Percentiles rank a stretch among this genome's conserved stretches.
Conservation (phyloP, 1,140 invertebrate genomes). For the Bilobella aurantiaca region DNA sequence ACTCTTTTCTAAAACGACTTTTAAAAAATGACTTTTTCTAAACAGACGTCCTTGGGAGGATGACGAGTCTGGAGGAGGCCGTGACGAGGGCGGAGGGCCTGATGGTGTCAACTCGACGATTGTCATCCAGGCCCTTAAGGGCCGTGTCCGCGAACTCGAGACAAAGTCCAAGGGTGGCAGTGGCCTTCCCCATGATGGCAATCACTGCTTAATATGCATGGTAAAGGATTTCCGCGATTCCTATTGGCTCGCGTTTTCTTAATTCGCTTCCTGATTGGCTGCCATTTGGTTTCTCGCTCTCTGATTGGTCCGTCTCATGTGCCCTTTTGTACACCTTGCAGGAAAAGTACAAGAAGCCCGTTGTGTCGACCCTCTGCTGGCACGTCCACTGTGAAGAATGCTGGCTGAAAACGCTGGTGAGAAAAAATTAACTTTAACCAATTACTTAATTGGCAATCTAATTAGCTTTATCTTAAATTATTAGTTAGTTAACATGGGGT, state of each 20-base stretch:
- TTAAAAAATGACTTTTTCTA: not conserved
- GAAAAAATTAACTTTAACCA: not conserved
- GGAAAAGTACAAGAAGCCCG: conserved; percentile 69
- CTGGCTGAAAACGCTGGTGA: conserved; percentile 76
- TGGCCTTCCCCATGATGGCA: conserved; percentile 44
- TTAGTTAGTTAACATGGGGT: too few species aligned
- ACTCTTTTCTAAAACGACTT: not conserved
- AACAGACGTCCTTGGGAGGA: conserved; percentile 10
- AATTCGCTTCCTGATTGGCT: too few species aligned
- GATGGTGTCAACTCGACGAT: conserved; percentile 22
- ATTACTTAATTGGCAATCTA: too few species aligned
- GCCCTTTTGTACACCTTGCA: conserved; percentile 39
- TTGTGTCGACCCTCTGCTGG: conserved; percentile 91
- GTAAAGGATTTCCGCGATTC: conserved; percentile 44
- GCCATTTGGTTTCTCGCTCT: too few species aligned
- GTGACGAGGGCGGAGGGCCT: conserved; percentile 8
- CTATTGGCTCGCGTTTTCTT: not conserved
- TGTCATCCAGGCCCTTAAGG: conserved; percentile 61
- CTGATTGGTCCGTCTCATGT: too few species aligned
- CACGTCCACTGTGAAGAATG: conserved; percentile 91
- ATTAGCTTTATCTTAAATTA: too few species aligned
- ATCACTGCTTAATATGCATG: conserved; percentile 78
- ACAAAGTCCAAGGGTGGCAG: conserved; percentile 38
- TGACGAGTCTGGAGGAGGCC: conserved; percentile 17
- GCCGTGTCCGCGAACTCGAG: conserved; percentile 58